phyloP scores from a whole-genome alignment of 2,888 invertebrate species.

The Nomada lathburiana region DNA sequence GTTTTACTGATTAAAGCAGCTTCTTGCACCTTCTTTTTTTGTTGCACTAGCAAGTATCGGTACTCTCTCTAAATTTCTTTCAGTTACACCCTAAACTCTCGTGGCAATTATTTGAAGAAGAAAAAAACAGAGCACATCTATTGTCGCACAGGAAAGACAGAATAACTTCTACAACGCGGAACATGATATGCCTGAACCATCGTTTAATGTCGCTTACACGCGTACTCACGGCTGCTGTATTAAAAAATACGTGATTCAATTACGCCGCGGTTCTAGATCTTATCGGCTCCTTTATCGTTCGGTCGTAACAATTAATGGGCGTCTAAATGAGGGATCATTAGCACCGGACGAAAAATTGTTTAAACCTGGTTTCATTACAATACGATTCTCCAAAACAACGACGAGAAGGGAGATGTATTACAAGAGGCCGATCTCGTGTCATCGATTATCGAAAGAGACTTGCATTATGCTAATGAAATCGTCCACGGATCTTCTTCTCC shows the following conservation, averaged over 20 bases:
- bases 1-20: too few species aligned
- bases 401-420: background rate
- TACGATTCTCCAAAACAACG: constrained; percentile 6
- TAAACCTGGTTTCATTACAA: constrained; percentile 11
- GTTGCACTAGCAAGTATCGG: too few species aligned
- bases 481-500: constrained; percentile 10
- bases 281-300: constrained; percentile 21
- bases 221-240: too few species aligned
- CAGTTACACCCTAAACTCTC: too few species aligned
- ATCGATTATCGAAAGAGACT: constrained; percentile 47
- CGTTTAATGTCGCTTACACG: background rate
- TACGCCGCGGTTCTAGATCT: constrained; percentile 25
- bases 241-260: constrained; percentile 39
- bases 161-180: too few species aligned
- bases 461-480: constrained; percentile 56
- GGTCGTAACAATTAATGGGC: constrained; percentile 42
- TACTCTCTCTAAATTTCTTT: too few species aligned
- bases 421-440: constrained; percentile 6
- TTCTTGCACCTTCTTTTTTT: too few species aligned
- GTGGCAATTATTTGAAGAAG: too few species aligned
- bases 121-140: too few species aligned
- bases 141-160: too few species aligned
- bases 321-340: constrained; percentile 35
- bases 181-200: background rate
- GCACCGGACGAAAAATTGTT: constrained; percentile 31